Evolutionary conservation across 23 tunicate genomes (phyloP).

Genomic region (Halocynthia aurantium): DNA sequence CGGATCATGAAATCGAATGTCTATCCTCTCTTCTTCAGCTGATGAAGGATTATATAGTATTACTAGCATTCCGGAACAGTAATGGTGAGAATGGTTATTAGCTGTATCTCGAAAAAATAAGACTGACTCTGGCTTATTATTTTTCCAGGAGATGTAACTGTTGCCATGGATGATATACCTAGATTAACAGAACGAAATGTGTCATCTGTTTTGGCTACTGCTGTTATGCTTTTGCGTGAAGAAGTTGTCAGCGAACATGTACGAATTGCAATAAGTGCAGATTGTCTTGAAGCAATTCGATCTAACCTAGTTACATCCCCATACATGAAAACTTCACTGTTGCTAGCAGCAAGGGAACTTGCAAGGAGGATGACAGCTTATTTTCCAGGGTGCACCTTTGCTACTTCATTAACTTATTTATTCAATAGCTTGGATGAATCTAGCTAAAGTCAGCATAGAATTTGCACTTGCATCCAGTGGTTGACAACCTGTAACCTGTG

Average conservation of each 20-base stretch:
- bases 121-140: too few species aligned
- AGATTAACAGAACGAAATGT: neutral
- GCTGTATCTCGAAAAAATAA: too few species aligned
- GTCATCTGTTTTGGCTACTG: neutral
- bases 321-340: constrained; percentile 14
- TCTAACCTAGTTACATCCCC: neutral
- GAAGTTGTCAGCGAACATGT: neutral
- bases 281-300: neutral
- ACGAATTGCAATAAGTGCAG: neutral
- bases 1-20: too few species aligned
- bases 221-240: neutral
- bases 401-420: too few species aligned
- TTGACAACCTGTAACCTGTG: too few species aligned
- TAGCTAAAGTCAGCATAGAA: too few species aligned
- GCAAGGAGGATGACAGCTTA: neutral
- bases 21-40: constrained; percentile 5
- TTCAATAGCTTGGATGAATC: too few species aligned
- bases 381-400: too few species aligned
- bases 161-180: too few species aligned
- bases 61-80: neutral
- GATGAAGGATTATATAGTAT: constrained; percentile 18
- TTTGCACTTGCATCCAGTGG: too few species aligned
- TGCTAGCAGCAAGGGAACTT: neutral
- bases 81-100: neutral
- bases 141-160: too few species aligned